phyloP scores from a whole-genome alignment of 1,140 invertebrate species.

The Penaeus japonicus region DNA sequence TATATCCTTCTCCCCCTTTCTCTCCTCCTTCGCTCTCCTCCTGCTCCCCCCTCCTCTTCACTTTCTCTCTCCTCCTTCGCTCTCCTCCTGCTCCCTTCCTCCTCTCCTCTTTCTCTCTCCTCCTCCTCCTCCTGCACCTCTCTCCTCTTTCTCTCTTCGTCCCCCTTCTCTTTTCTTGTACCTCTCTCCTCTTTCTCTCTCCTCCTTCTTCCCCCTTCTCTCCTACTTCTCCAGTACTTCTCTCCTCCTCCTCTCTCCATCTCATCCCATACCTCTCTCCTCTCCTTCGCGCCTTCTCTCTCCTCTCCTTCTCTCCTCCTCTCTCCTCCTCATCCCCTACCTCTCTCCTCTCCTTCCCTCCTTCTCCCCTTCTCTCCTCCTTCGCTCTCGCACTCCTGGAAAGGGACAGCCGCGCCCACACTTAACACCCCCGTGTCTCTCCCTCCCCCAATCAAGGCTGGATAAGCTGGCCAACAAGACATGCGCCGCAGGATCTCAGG shows the following conservation, averaged over 20 bases:
- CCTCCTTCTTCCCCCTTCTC: neutral
- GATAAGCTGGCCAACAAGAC: conserved; percentile 36
- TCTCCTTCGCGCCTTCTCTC: neutral
- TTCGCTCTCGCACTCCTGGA: neutral
- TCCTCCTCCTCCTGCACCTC: neutral
- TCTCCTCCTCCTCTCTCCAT: conserved; percentile 6
- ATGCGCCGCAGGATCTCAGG: neutral
- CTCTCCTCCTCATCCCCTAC: too few relatives aligned
- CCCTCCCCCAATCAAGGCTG: neutral
- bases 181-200: neutral
- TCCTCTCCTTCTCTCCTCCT: too few relatives aligned
- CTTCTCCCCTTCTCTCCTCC: too few relatives aligned
- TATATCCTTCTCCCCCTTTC: too few relatives aligned
- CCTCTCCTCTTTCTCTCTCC: neutral
- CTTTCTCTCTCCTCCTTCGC: neutral
- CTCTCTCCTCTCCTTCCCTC: too few relatives aligned
- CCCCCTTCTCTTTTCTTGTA: neutral
- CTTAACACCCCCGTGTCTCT: neutral
- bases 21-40: too few relatives aligned
- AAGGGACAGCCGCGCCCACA: neutral
- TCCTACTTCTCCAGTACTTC: neutral
- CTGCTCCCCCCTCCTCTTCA: neutral
- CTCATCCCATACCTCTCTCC: neutral
- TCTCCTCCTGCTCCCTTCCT: neutral
- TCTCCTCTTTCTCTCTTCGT: neutral